These are phyloP conservation scores for Chionomys nivalis DNA, from an alignment of 2,113 vertebrate species.

Conservation along the genomic window DNA sequence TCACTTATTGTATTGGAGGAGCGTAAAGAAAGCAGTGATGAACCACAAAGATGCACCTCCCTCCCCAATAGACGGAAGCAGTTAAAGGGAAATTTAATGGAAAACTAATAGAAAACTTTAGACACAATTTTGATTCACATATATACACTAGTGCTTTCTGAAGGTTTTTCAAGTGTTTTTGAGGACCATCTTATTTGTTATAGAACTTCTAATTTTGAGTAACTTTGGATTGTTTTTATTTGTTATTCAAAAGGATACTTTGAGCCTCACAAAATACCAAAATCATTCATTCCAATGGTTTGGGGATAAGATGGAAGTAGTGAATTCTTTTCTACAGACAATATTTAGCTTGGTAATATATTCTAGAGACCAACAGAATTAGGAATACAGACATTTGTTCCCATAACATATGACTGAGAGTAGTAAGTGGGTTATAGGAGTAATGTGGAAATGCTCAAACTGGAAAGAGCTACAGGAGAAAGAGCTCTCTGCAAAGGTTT, in stretches of 20 bases:
- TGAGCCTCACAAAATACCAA: not conserved
- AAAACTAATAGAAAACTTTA: not conserved
- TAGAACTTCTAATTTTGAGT: not conserved
- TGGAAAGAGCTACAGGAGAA: not conserved
- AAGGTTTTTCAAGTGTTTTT: not conserved
- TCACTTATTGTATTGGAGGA: not conserved
- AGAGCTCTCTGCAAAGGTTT: constrained; percentile 1
- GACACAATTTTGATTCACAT: not conserved
- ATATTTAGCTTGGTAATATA: not conserved
- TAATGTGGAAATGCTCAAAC: not conserved
- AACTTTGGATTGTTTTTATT: not conserved
- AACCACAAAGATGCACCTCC: not conserved
- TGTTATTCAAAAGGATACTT: not conserved
- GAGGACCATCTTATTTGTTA: not conserved
- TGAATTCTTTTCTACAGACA: not conserved
- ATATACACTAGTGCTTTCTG: not conserved
- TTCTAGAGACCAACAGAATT: not conserved
- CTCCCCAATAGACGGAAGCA: not conserved
- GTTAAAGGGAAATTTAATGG: not conserved
- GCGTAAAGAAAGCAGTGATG: not conserved
- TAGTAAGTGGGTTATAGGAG: not conserved
- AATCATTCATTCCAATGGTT: not conserved
- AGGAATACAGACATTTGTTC: not conserved
- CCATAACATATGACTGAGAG: not conserved
- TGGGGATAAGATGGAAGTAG: not conserved